A percentile compares a stretch with the other conserved stretches of the same genome.
Evolutionary conservation across 2,797 vertebrate species (phyloP).

Genomic region (Galago senegalensis): DNA sequence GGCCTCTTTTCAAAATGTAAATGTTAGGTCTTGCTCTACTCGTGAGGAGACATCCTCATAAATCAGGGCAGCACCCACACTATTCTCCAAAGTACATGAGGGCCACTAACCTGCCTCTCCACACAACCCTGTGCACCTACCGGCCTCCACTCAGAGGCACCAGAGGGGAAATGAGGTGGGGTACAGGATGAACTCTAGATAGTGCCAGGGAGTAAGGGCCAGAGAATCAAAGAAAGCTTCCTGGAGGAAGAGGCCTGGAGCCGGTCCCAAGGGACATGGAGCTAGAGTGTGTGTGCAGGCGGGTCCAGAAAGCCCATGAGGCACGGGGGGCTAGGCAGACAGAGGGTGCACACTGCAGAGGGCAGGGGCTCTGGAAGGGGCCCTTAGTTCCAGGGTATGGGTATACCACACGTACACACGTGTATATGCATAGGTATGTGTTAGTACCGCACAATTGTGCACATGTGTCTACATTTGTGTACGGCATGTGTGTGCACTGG

Average conservation of each 20-base stretch:
- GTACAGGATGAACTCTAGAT: no score
- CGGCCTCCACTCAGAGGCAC: not conserved
- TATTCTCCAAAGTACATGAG: not conserved
- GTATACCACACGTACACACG: no score
- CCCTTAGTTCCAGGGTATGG: not conserved
- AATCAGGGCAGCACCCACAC: not conserved
- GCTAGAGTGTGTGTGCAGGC: not conserved
- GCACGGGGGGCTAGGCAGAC: not conserved
- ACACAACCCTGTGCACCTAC: not conserved
- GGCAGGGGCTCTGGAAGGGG: not conserved
- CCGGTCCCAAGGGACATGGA: not conserved
- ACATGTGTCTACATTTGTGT: not conserved
- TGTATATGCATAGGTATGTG: not conserved
- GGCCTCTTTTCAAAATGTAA: constrained; percentile 29
- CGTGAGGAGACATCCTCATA: not conserved
- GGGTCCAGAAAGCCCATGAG: not conserved
- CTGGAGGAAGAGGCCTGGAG: not conserved
- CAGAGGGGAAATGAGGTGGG: not conserved
- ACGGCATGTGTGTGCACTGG: not conserved
- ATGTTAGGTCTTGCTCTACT: not conserved
- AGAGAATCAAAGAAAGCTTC: not conserved
- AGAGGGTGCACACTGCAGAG: not conserved
- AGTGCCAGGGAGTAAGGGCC: not conserved
- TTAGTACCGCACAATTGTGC: not conserved
- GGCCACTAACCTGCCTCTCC: not conserved